A percentile compares a stretch with the other conserved stretches of the same genome.
Conservation (phyloP, 2,797 vertebrate genomes). For the Anas capensis region DNA sequence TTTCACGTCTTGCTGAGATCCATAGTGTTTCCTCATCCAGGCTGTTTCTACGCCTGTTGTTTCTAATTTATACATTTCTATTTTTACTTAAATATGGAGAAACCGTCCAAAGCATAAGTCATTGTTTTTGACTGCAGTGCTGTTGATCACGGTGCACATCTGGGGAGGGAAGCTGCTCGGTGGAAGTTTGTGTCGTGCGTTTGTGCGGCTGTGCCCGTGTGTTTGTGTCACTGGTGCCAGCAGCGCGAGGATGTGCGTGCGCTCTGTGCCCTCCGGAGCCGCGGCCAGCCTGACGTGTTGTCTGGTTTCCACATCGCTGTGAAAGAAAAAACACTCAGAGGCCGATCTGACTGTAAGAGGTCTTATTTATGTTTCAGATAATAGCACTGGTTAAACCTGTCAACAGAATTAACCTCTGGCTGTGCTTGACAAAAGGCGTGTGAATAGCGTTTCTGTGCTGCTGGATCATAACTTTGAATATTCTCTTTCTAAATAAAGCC, state of each 20-base stretch:
- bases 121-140: fast-evolving
- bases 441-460: background rate
- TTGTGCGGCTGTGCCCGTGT: background rate
- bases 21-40: background rate
- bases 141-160: fast-evolving
- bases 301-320: background rate
- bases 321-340: background rate
- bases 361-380: background rate
- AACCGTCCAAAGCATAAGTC: fast-evolving
- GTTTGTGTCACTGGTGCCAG: fast-evolving
- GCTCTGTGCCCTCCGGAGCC: background rate
- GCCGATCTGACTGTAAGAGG: background rate
- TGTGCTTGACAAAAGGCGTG: background rate
- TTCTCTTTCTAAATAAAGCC: background rate
- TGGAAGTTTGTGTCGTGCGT: fast-evolving
- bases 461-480: background rate
- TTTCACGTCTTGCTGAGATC: constrained; percentile 16
- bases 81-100: background rate
- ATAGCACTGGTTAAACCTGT: background rate
- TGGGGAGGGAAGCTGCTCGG: background rate
- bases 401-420: background rate
- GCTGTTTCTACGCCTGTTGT: background rate
- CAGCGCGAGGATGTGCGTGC: fast-evolving
- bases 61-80: background rate
- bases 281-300: background rate